Base-by-base conservation (phyloP, 2,113 vertebrate genomes). In the Arizona elegans region DNA sequence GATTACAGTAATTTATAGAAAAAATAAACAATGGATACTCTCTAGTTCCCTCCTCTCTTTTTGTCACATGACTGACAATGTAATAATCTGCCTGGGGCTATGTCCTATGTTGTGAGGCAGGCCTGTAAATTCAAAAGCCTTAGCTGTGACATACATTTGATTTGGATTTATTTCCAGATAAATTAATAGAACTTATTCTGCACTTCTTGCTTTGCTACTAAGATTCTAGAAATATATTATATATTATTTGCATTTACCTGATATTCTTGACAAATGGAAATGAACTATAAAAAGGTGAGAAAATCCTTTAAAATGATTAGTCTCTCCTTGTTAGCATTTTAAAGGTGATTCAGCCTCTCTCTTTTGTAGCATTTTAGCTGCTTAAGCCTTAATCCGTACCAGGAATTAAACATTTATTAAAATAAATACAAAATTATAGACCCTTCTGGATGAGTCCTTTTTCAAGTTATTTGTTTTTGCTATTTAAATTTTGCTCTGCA, bases 61-160 rank as follows among this genome's bases (percentile, higher is more conserved):
- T 95, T 70, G 92, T 92, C 95, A 38, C 87, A 92, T 95, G 94
- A 95, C 93, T 95, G 91, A 94, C 94, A 95, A 94, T 88, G 58
- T 53, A 85, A 88, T 91, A 94, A 93, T 96, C 94, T 95, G 47
- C 85, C 81, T 56, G 92, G n/a, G 86, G 90, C 13, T 90, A 88
- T 75, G 53, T 56, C 52, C 33, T 59, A 88, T 86, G 8, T 95
- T 94, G 92, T 95, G 93, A 95, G 65, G 89, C 56, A 90, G 9
- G 24, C 43, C 24, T 11, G 92, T 89, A 56, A 86, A 92, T 92
- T 93, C 55, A 70, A 10, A 5, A 0, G 9, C 33, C 53, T 93
- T 1, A 13, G 3, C 58, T 65, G 2, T 88, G 38, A 33, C 21
- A 47, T 13, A 19, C 15, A 38, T 21, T 54, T 88, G 29, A 47